Conservation (phyloP, 1,140 invertebrate species). For the Patella vulgata region DNA sequence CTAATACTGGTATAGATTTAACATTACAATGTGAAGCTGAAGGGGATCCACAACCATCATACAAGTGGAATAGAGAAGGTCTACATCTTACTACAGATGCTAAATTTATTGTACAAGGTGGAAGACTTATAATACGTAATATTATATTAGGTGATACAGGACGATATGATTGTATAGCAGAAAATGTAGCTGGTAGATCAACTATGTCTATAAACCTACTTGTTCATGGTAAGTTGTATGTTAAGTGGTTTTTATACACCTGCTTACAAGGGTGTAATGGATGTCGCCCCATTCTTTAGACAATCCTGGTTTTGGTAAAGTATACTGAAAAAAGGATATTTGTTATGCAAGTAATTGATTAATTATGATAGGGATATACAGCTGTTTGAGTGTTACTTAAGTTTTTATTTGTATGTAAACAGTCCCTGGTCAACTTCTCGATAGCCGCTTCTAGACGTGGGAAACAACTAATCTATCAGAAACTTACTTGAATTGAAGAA, state of each 20-base stretch:
- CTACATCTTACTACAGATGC: constrained; percentile 31
- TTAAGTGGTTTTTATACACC: background rate
- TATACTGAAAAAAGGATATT: too few species aligned
- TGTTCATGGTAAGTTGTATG: constrained; percentile 23
- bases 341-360: too few species aligned
- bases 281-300: too few species aligned
- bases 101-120: constrained; percentile 49
- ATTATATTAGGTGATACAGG: constrained; percentile 79
- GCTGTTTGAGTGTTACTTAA: too few species aligned
- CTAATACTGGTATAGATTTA: constrained; percentile 76
- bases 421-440: too few species aligned
- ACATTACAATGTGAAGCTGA: constrained; percentile 83
- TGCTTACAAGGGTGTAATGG: constrained; percentile 31
- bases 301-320: too few species aligned
- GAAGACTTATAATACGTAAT: constrained; percentile 83
- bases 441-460: too few species aligned
- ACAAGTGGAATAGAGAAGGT: constrained; percentile 86
- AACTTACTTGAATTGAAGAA: too few species aligned
- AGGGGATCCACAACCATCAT: constrained; percentile 79
- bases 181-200: constrained; percentile 74
- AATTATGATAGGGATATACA: too few species aligned
- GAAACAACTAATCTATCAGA: too few species aligned
- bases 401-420: too few species aligned
- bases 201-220: constrained; percentile 41
- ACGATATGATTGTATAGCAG: constrained; percentile 87